These are phyloP conservation scores for Paralvinella palmiformis DNA, from an alignment of 1,140 invertebrate genomes.

Conservation along the genomic window DNA sequence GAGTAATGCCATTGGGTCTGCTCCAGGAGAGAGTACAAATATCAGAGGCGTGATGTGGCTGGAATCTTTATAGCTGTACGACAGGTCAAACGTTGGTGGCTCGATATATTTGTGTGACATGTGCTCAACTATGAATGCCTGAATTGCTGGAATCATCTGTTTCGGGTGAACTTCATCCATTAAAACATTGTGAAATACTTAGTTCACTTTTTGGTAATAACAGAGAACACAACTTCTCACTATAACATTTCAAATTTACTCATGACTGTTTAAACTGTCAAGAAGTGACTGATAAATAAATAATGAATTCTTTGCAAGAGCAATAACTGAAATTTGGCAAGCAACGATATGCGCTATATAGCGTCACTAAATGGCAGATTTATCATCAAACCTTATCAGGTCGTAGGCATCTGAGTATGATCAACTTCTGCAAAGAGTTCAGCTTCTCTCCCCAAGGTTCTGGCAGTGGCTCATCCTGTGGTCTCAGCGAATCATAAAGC, in stretches of 20 bases:
- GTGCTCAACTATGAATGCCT: conserved; percentile 41
- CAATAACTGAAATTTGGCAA: too few relatives aligned
- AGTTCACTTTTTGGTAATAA: too few relatives aligned
- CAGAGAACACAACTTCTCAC: too few relatives aligned
- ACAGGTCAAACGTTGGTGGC: conserved; percentile 50
- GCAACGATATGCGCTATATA: not conserved
- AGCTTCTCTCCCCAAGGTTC: conserved; percentile 34
- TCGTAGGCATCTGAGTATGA: conserved; percentile 44
- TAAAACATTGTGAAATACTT: too few relatives aligned
- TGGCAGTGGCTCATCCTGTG: conserved; percentile 33
- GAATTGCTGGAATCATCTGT: conserved; percentile 47
- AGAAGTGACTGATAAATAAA: too few relatives aligned
- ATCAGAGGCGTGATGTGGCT: conserved; percentile 44
- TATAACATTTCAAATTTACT: conserved; percentile 21
- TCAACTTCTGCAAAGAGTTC: conserved; percentile 37
- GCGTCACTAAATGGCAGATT: not conserved
- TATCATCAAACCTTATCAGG: conserved; percentile 45
- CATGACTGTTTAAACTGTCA: too few relatives aligned
- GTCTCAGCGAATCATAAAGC: conserved; percentile 40
- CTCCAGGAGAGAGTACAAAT: conserved; percentile 49
- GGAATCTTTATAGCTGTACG: conserved; percentile 44
- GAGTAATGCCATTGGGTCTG: conserved; percentile 48
- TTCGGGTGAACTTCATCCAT: too few relatives aligned
- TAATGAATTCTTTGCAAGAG: too few relatives aligned
- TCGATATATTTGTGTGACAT: conserved; percentile 46